Conservation (phyloP, 2,797 vertebrate genomes). For the Anniella stebbinsi region DNA sequence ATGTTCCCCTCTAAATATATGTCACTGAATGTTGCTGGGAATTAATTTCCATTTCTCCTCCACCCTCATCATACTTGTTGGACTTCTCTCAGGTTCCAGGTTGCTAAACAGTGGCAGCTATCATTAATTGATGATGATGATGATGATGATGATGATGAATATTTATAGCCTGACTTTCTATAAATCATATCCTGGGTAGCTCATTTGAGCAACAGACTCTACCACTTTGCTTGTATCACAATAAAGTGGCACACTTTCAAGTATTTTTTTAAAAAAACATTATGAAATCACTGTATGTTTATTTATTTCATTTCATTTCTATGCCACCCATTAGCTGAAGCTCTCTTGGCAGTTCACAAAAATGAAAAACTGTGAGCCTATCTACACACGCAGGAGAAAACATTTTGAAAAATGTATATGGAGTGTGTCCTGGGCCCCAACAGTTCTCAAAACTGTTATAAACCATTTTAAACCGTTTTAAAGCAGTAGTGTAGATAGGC, state of each 20-base stretch:
- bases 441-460: too few species aligned
- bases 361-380: too few species aligned
- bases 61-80: background rate
- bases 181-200: background rate
- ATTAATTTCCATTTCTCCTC: slow-evolving; percentile 10
- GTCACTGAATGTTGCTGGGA: background rate
- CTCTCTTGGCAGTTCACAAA: too few species aligned
- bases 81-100: background rate
- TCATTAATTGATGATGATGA: background rate
- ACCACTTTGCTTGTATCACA: background rate
- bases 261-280: background rate
- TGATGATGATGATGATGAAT: background rate
- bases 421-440: too few species aligned
- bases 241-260: background rate
- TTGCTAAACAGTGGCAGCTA: background rate
- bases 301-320: too few species aligned
- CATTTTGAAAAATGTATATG: too few species aligned
- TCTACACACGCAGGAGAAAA: too few species aligned
- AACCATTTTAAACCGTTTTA: too few species aligned
- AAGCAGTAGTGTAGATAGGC: too few species aligned
- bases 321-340: too few species aligned
- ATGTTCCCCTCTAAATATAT: slow-evolving; percentile 1
- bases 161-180: background rate
- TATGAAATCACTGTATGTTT: background rate
- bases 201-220: background rate